These are phyloP conservation scores for Antedon mediterranea DNA, from an alignment of 53 echinoderm and acorn worm species.

Conservation along the genomic window DNA sequence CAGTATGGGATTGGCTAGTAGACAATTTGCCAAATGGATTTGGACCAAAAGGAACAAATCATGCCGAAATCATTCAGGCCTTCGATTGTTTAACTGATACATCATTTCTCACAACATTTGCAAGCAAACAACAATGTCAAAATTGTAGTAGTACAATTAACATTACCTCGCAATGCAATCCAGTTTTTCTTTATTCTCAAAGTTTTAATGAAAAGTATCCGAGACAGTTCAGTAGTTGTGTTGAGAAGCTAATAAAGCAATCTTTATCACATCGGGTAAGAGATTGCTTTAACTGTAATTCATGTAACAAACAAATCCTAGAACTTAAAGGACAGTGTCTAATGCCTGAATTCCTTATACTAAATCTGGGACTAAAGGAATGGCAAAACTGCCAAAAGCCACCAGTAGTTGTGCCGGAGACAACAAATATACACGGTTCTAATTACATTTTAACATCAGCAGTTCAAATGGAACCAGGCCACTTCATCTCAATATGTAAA, in stretches of 20 bases:
- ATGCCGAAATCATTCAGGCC: conserved; percentile 15
- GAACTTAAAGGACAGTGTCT: not conserved
- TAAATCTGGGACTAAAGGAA: conserved; percentile 6
- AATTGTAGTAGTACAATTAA: not conserved
- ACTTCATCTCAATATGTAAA: conserved; percentile 7
- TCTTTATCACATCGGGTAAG: not conserved
- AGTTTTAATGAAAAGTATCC: conserved; percentile 9
- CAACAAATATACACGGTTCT: conserved; percentile 1
- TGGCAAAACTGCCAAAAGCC: not conserved
- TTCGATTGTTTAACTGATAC: conserved; percentile 7
- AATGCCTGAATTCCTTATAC: conserved; percentile 13
- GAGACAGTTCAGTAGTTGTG: not conserved
- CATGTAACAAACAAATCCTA: too few relatives aligned
- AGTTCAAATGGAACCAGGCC: conserved; percentile 11
- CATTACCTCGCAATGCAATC: not conserved
- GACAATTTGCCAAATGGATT: not conserved
- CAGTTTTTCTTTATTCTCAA: conserved; percentile 7
- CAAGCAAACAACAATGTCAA: not conserved
- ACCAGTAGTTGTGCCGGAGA: conserved; percentile 8
- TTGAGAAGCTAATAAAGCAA: not conserved
- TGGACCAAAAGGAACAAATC: not conserved
- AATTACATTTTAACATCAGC: conserved; percentile 9
- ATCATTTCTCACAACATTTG: not conserved
- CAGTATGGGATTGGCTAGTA: conserved; percentile 2
- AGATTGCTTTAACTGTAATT: too few relatives aligned